Evolutionary conservation across 2,113 vertebrate species (phyloP), one percentile per base, ranked within the genome.

Genomic region (Galeopterus variegatus): DNA sequence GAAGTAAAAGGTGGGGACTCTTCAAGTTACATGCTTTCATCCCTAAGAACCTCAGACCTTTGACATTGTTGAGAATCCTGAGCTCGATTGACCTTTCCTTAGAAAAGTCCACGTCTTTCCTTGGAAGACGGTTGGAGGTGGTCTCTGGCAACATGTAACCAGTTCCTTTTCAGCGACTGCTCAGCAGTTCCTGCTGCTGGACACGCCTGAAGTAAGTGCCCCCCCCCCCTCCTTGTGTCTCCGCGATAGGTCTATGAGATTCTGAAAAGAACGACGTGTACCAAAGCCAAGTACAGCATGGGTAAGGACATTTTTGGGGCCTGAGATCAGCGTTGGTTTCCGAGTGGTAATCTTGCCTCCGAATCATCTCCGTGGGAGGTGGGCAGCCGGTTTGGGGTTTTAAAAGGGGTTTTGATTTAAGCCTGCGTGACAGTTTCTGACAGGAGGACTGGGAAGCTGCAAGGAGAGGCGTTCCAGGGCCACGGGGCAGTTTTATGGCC

Each of bases 231-330:
- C n/a, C 94, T 95, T 90, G 3, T 96, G 58, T 97, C 84, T 5
- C 88, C 80, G 19, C 95, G 85, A 13, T 93, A 99, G 99, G 99
- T 99, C 89, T 99, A 99, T 70, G 99, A 99, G 97, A 99, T 99
- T 69, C 86, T 99, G 98, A 99, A 99, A 96, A 99, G 99, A 97
- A 99, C 99, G 0, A 99, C 99, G 0, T 99, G 99, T 98, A 99
- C 98, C 36, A 99, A 98, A 90, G 99, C 99, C 91, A 99, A 99
- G 97, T 99, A 99, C 93, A 98, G 99, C 98, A 99, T 99, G 99
- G 99, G 99, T 99, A 99, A 99, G 99, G 92, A 97, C 62, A 79
- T 69, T 95, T 72, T 86, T 96, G 96, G 96, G 88, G 52, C 88
- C 79, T 83, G 80, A 97, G 77, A n/a, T 95, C 73, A 0, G 92